Conservation (phyloP, 2,797 vertebrate species). For the Acanthiza pusilla region DNA sequence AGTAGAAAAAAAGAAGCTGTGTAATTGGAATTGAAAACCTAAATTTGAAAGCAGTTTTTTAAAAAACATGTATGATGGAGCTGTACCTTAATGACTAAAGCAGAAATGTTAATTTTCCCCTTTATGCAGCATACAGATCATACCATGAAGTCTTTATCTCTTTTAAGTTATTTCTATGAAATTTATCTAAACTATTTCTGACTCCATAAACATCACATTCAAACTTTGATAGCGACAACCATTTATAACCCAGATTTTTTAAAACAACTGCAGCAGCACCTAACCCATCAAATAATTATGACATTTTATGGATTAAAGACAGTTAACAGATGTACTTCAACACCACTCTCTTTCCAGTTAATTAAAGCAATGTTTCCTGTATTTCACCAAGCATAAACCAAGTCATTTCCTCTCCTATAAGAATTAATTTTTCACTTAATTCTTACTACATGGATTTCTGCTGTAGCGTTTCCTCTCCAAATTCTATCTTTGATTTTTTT, state of each 20-base stretch:
- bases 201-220: neutral
- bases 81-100: neutral
- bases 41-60: neutral
- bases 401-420: neutral
- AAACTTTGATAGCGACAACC: neutral
- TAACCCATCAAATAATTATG: neutral
- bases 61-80: neutral
- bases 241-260: neutral
- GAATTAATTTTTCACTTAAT: slow-evolving; percentile 1
- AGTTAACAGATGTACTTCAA: neutral
- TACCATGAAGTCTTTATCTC: neutral
- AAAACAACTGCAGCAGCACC: neutral
- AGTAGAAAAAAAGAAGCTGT: neutral
- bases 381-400: neutral
- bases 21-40: neutral
- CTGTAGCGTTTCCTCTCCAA: neutral
- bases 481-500: neutral
- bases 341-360: neutral
- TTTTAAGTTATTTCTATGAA: neutral
- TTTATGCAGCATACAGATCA: neutral
- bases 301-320: neutral
- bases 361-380: neutral
- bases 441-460: neutral
- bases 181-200: neutral
- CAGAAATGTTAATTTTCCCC: neutral